Evolutionary conservation across 2,888 invertebrate species (phyloP).

Genomic region (Pristionchus maxplancki): DNA sequence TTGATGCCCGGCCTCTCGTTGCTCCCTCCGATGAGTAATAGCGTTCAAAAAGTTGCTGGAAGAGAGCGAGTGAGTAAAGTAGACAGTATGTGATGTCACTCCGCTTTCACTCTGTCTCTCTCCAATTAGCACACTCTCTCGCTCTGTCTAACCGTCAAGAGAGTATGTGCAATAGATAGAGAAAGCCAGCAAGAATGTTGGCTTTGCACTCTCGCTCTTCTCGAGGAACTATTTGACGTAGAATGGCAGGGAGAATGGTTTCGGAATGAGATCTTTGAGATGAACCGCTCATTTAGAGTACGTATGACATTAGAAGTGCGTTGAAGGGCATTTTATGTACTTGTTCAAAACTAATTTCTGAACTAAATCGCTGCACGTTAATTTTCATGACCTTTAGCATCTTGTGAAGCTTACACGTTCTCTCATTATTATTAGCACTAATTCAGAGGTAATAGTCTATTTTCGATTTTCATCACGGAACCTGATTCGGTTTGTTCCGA

Average conservation of each 20-base stretch:
- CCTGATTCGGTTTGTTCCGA: too few species aligned
- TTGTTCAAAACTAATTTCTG: too few species aligned
- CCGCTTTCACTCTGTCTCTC: background rate
- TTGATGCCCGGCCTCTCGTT: background rate
- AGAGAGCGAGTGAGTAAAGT: background rate
- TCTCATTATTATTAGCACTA: too few species aligned
- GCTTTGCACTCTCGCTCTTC: background rate
- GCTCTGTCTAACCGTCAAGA: background rate
- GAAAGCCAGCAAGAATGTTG: background rate
- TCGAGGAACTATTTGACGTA: background rate
- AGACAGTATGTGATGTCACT: slow-evolving; percentile 5
- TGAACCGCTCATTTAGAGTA: too few species aligned
- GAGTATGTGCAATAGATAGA: background rate
- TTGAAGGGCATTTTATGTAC: too few species aligned
- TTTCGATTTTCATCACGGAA: too few species aligned
- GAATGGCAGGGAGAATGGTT: background rate
- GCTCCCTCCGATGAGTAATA: background rate
- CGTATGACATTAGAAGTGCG: too few species aligned
- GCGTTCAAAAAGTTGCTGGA: slow-evolving; percentile 17
- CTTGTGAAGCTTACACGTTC: too few species aligned
- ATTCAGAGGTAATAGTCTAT: too few species aligned
- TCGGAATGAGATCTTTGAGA: background rate
- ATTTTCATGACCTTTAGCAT: too few species aligned
- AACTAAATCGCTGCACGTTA: too few species aligned
- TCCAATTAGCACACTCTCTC: background rate